phyloP scores from a whole-genome alignment of 2,797 vertebrate species.

The Fratercula arctica region DNA sequence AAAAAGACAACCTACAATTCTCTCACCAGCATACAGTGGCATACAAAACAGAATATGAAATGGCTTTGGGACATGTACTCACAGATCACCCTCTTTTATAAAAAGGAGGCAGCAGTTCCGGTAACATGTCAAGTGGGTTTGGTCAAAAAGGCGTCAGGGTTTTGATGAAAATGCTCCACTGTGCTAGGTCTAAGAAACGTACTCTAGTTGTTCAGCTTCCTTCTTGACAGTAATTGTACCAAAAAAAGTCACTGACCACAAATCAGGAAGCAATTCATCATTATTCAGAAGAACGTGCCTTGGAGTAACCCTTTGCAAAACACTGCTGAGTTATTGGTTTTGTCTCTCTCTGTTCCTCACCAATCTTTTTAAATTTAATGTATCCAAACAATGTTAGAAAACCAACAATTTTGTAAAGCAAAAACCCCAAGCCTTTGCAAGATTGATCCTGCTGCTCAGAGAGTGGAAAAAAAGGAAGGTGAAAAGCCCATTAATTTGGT shows the following conservation, averaged over 20 bases:
- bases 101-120: slow-evolving; percentile 44
- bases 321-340: slow-evolving; percentile 61
- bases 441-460: not conserved
- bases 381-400: slow-evolving; percentile 26
- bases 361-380: slow-evolving; percentile 48
- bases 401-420: slow-evolving; percentile 23
- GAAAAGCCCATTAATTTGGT: not conserved
- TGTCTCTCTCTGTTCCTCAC: slow-evolving; percentile 41
- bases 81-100: slow-evolving; percentile 39
- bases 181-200: slow-evolving; percentile 59
- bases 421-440: slow-evolving; percentile 21
- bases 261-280: slow-evolving; percentile 78
- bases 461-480: not conserved
- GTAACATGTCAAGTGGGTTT: slow-evolving; percentile 56
- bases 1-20: not conserved
- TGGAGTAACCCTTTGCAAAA: slow-evolving; percentile 62
- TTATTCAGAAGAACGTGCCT: slow-evolving; percentile 74
- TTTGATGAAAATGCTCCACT: slow-evolving; percentile 64
- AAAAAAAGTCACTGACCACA: slow-evolving; percentile 71
- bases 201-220: slow-evolving; percentile 65
- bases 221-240: slow-evolving; percentile 74
- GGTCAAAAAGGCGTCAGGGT: slow-evolving; percentile 31
- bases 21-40: slow-evolving; percentile 5
- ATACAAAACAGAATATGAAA: slow-evolving; percentile 9
- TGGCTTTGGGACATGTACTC: slow-evolving; percentile 16